phyloP scores from a whole-genome alignment of 2,797 vertebrate species.

The Squalus acanthias region DNA sequence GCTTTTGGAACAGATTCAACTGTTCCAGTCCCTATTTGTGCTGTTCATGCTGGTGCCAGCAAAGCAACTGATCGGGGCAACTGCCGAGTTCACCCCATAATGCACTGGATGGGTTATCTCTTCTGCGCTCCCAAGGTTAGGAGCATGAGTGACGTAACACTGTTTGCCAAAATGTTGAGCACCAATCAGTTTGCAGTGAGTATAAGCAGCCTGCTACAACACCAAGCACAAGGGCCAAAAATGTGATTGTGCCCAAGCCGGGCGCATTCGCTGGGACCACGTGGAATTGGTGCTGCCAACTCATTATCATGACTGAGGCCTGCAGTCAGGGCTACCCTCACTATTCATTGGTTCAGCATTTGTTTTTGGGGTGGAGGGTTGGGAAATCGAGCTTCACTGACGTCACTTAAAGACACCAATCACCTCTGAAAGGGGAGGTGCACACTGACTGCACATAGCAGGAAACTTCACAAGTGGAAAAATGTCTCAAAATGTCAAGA shows the following conservation, averaged over 20 bases:
- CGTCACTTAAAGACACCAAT: no score
- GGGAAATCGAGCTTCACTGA: not conserved
- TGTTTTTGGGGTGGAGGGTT: not conserved
- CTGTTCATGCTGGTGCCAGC: not conserved
- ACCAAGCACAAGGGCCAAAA: not conserved
- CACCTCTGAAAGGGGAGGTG: no score
- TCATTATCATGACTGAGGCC: not conserved
- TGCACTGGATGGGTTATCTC: not conserved
- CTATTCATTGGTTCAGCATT: not conserved
- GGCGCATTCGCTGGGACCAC: not conserved
- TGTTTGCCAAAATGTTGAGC: not conserved
- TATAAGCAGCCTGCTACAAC: not conserved
- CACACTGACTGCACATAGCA: not conserved
- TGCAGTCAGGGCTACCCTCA: not conserved
- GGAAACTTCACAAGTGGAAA: not conserved
- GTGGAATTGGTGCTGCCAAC: no score
- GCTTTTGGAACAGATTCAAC: not conserved
- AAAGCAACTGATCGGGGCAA: not conserved
- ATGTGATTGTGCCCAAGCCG: not conserved
- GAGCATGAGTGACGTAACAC: not conserved
- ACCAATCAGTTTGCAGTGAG: not conserved
- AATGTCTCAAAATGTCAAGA: no score
- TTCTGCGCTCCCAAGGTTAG: not conserved
- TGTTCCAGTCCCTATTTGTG: not conserved
- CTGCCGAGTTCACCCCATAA: not conserved